Percentiles rank a stretch among this genome's conserved stretches.
Evolutionary conservation across 2,888 invertebrate genomes (phyloP).

Genomic region (Artemia sinica): DNA sequence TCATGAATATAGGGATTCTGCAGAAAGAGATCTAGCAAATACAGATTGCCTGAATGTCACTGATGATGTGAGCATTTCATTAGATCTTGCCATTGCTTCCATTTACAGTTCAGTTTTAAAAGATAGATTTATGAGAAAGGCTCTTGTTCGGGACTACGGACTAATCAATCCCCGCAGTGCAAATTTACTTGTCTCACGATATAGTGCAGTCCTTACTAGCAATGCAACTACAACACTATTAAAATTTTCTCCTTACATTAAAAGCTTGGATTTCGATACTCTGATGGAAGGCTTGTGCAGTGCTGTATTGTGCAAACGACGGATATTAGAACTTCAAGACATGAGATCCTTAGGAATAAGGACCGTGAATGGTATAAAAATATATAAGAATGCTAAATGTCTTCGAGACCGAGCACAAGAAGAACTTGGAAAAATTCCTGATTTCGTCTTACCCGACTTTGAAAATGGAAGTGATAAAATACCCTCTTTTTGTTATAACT

Average conservation of each 20-base stretch:
- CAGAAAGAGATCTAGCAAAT: slow-evolving; percentile 48
- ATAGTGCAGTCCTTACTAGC: slow-evolving; percentile 39
- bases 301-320: slow-evolving; percentile 46
- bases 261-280: slow-evolving; percentile 52
- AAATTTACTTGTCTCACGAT: slow-evolving; percentile 48
- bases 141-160: slow-evolving; percentile 57
- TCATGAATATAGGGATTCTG: slow-evolving; percentile 60
- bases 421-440: slow-evolving; percentile 30
- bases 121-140: slow-evolving; percentile 53
- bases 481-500: background rate
- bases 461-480: no score
- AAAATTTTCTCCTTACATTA: slow-evolving; percentile 55
- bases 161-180: slow-evolving; percentile 54
- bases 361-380: slow-evolving; percentile 41
- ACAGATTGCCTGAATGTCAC: slow-evolving; percentile 36
- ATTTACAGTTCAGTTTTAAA: slow-evolving; percentile 57
- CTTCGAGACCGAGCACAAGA: slow-evolving; percentile 41
- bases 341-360: slow-evolving; percentile 53
- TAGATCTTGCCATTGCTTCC: slow-evolving; percentile 50
- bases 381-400: slow-evolving; percentile 47
- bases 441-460: background rate
- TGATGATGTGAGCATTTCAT: slow-evolving; percentile 38
- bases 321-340: slow-evolving; percentile 30
- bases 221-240: slow-evolving; percentile 41
- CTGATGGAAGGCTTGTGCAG: slow-evolving; percentile 56